These are phyloP conservation scores for Hystrix cristata DNA, from an alignment of 2,113 vertebrate genomes.

Conservation along the genomic window DNA sequence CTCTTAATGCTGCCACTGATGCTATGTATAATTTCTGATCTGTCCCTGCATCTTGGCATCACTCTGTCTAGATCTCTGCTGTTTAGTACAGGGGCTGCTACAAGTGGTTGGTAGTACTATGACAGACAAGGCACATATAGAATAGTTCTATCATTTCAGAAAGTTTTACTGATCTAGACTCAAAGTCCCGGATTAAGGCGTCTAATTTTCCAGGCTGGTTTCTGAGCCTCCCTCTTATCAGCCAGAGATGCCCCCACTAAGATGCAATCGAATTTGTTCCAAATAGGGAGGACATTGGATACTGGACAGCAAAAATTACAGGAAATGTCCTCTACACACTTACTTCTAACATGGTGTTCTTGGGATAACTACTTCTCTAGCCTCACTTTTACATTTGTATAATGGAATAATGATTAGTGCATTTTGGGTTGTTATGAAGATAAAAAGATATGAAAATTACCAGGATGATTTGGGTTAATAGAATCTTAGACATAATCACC, in stretches of 20 bases:
- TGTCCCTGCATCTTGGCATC: not conserved
- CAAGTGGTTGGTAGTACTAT: not conserved
- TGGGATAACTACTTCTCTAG: conserved; percentile 28
- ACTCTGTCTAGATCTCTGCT: not conserved
- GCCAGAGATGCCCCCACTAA: not conserved
- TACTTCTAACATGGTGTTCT: conserved; percentile 5
- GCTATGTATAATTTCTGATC: conserved; percentile 16
- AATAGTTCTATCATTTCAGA: not conserved
- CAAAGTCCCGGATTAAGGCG: not conserved
- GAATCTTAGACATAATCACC: conserved; percentile 57
- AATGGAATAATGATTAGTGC: conserved; percentile 62
- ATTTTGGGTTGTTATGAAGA: conserved; percentile 58
- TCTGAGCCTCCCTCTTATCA: not conserved
- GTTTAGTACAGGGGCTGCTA: not conserved
- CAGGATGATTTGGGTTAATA: conserved; percentile 33
- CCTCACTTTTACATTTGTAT: conserved; percentile 47
- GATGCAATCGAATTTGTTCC: not conserved
- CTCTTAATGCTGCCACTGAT: conserved; percentile 10
- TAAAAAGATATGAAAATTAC: conserved; percentile 68
- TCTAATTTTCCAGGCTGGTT: not conserved
- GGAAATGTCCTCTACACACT: conserved; percentile 18
- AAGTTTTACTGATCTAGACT: not conserved
- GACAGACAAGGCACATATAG: not conserved
- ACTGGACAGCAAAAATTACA: not conserved
- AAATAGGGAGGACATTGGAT: not conserved